Evolutionary conservation across 2,113 vertebrate species (phyloP), one percentile per base, ranked within the genome.

Genomic region (Perccottus glenii): DNA sequence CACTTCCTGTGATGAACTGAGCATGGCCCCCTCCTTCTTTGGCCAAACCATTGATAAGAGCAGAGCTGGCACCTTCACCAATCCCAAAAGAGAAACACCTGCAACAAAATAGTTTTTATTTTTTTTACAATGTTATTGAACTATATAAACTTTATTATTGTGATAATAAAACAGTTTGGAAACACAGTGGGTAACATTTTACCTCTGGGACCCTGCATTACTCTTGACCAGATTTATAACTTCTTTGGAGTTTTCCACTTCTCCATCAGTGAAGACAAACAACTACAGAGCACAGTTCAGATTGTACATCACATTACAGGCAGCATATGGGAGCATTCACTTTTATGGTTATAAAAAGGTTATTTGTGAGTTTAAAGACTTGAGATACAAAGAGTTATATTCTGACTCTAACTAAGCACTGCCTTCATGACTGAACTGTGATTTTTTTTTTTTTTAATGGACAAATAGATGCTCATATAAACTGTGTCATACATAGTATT

Each of bases 231-330:
- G 86, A 16, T 76, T 47, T 8, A 93, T 87, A 19, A 96, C 89
- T 9, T 85, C 66, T 64, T 91, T 91, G 10, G 94, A 94, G 69
- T 92, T 93, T 3, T 0, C 12, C 50, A 96, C 93, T 78, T 95
- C 94, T 70, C 95, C 94, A 45, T 96, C 95, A 42, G 94, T 96
- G 60, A 97, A 96, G 70, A 96, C 81, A 77, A 96, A 96, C 8
- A 96, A 65, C 95, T 96, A 71, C 0, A 45, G 46, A n/a, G 55
- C 16, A 66, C 49, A 68, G 11, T 32, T 46, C 2, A 63, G 3
- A 47, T 32, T 46, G 5, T 15, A 33, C 36, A n/a, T 33, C 45
- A 53, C 33, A 48, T 9, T 6, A 14, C 3, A 64, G 19, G 10
- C 19, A 33, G 10, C 32, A 35, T 27, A 27, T 3, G 19, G 1